Conservation (phyloP, 2,888 invertebrate species). For the Diloba caeruleocephala region DNA sequence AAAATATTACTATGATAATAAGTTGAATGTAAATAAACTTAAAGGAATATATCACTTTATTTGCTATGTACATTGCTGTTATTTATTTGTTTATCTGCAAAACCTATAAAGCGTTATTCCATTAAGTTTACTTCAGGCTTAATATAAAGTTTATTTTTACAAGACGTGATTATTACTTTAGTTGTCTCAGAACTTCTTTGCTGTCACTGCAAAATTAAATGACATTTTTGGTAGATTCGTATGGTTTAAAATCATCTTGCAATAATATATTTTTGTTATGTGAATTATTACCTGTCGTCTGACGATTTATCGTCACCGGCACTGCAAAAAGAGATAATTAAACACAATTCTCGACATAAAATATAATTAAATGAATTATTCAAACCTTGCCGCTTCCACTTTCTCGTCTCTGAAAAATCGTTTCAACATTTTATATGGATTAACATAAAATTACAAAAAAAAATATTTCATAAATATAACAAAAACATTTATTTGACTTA, state of each 20-base stretch:
- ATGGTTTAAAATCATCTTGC: too few species aligned
- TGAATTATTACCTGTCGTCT: constrained; percentile 26
- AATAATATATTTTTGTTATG: too few species aligned
- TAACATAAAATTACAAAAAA: too few species aligned
- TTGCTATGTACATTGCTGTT: too few species aligned
- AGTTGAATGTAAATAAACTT: too few species aligned
- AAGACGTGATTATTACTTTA: constrained; percentile 38
- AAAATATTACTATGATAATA: too few species aligned
- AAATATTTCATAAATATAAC: too few species aligned
- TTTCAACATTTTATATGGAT: background rate
- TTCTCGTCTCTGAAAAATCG: constrained; percentile 25
- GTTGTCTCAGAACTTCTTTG: constrained; percentile 46
- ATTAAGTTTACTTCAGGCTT: too few species aligned
- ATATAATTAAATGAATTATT: background rate
- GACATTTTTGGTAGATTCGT: background rate
- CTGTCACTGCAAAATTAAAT: constrained; percentile 44
- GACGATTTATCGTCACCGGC: constrained; percentile 23
- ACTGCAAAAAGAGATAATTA: constrained; percentile 20
- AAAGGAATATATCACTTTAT: background rate
- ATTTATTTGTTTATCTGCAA: too few species aligned
- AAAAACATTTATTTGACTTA: constrained; percentile 7
- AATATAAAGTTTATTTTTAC: background rate
- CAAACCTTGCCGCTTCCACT: constrained; percentile 12
- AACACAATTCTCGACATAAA: too few species aligned
- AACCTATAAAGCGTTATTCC: too few species aligned